Evolutionary conservation across 2,888 invertebrate genomes (phyloP).

Genomic region (Drosophila cyrtoloma): DNA sequence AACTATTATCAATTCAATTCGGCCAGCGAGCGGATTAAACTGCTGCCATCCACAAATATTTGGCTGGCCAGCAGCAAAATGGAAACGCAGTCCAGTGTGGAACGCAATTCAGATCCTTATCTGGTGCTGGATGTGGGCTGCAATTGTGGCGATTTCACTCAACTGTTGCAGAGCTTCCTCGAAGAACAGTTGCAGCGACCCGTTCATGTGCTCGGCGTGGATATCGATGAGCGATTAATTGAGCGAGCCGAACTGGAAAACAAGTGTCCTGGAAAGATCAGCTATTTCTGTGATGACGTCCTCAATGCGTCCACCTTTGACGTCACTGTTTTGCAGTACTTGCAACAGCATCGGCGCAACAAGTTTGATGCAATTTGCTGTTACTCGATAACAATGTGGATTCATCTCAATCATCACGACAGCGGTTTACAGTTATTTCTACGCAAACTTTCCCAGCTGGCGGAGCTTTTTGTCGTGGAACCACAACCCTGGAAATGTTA

Average conservation of each 20-base stretch:
- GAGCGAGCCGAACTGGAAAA: slow-evolving; percentile 88
- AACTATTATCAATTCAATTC: slow-evolving; percentile 94
- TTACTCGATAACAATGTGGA: slow-evolving; percentile 96
- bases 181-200: slow-evolving; percentile 46
- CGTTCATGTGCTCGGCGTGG: slow-evolving; percentile 87
- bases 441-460: slow-evolving; percentile 86
- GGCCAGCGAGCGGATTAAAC: slow-evolving; percentile 88
- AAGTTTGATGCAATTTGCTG: slow-evolving; percentile 90
- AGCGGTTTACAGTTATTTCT: slow-evolving; percentile 89
- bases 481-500: slow-evolving; percentile 96
- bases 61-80: slow-evolving; percentile 84
- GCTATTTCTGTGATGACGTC: slow-evolving; percentile 88
- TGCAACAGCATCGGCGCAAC: slow-evolving; percentile 84
- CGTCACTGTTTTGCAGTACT: slow-evolving; percentile 85
- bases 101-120: slow-evolving; percentile 73
- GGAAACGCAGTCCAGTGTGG: background rate
- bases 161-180: slow-evolving; percentile 70
- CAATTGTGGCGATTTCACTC: slow-evolving; percentile 92
- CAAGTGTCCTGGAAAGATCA: slow-evolving; percentile 84
- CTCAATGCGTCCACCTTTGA: slow-evolving; percentile 85
- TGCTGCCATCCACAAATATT: slow-evolving; percentile 86
- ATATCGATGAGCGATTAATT: slow-evolving; percentile 91
- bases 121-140: slow-evolving; percentile 88
- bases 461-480: slow-evolving; percentile 89
- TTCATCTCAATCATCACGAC: slow-evolving; percentile 94